Evolutionary conservation across 2,888 invertebrate genomes (phyloP), one percentile per base, ranked within the genome.

Genomic region (Tigriopus californicus): DNA sequence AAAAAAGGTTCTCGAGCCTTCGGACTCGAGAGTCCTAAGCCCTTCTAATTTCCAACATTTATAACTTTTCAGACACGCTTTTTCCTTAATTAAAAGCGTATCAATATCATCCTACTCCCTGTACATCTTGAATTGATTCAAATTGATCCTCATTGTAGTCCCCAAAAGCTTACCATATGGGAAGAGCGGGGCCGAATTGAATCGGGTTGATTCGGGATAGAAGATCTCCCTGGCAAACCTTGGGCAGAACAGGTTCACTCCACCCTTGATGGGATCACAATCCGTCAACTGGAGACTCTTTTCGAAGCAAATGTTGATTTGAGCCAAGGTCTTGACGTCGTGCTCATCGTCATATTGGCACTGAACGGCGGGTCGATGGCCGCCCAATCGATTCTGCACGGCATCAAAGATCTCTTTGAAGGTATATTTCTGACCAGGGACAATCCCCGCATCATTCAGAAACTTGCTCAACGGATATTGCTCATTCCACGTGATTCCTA

Each of bases 281-380:
- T 83, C 76, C 2, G 77, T 74, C 15, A 82, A 67, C 42, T 77
- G 69, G 20, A 86, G 69, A 0, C 71, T 69, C 67, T 83, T 85
- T 67, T 80, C 74, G 64, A 86, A 81, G 66, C 86, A 87, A 55
- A 86, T 76, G 20, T 83, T 74, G 59, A 86, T 78, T 69, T 86
- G 85, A 20, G 78, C 76, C 55, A 86, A 67, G 66, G 78, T 80
- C 2, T 75, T 76, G 20, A 75, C 71, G 22, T 77, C 76, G 1
- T 74, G 74, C 61, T 75, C 71, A 67, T 75, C 20, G n/a, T 25
- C 15, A n/a, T 42, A 18, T 42, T 56, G 44, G 25, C 56, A 56
- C 24, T 56, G 44, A 20, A 56, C 13, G 24, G 44, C 56, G 6
- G 56, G 56, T 13, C 18, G 20, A 15, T n/a, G 46, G 13, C 46